phyloP scores from a whole-genome alignment of 2,888 invertebrate genomes.

The Microplitis deprimator region DNA sequence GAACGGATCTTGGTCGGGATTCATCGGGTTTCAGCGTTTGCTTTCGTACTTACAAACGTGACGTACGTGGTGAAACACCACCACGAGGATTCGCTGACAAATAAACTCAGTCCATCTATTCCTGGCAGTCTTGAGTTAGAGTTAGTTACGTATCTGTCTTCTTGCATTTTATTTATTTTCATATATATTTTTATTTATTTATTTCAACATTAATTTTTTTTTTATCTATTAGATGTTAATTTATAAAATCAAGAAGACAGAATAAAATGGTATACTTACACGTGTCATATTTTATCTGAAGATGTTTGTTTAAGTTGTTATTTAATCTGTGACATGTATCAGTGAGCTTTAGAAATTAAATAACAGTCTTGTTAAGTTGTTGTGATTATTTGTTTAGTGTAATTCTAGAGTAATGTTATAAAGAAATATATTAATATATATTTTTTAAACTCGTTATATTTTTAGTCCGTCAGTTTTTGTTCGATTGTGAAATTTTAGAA shows the following conservation, averaged over 20 bases:
- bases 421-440: background rate
- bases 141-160: slow-evolving; percentile 60
- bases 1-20: slow-evolving; percentile 4
- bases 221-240: slow-evolving; percentile 14
- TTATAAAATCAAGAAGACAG: background rate
- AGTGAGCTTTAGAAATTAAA: slow-evolving; percentile 23
- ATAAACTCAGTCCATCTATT: slow-evolving; percentile 63
- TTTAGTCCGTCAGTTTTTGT: background rate
- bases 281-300: background rate
- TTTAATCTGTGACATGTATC: slow-evolving; percentile 23
- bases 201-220: slow-evolving; percentile 26
- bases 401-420: background rate
- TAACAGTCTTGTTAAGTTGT: background rate
- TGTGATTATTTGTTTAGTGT: background rate
- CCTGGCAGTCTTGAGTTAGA: slow-evolving; percentile 67
- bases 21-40: slow-evolving; percentile 41
- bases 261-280: slow-evolving; percentile 12
- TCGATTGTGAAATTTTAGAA: background rate
- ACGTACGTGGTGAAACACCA: slow-evolving; percentile 47
- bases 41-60: slow-evolving; percentile 36
- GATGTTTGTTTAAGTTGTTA: slow-evolving; percentile 18
- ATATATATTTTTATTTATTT: slow-evolving; percentile 47
- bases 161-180: slow-evolving; percentile 44
- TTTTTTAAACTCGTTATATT: background rate
- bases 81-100: slow-evolving; percentile 58